phyloP scores from a whole-genome alignment of 2,797 vertebrate genomes.

The Hybognathus amarus region DNA sequence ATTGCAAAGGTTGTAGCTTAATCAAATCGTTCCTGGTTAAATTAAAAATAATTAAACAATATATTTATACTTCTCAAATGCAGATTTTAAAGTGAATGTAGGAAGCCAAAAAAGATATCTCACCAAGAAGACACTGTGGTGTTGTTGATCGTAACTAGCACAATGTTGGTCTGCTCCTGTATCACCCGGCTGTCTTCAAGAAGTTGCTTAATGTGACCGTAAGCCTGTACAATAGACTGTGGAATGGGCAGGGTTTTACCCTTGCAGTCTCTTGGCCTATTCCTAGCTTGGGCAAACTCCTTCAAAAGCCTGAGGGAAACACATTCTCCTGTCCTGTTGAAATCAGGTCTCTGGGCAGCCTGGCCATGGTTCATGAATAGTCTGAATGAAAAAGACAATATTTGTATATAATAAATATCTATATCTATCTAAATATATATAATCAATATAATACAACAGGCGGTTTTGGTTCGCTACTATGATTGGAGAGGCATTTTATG shows the following conservation, averaged over 20 bases:
- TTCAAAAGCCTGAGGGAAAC: slow-evolving; percentile 19
- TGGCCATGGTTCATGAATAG: slow-evolving; percentile 37
- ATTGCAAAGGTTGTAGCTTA: too few relatives aligned
- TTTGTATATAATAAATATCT: too few relatives aligned
- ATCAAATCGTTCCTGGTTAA: too few relatives aligned
- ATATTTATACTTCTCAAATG: background rate
- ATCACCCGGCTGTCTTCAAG: too few relatives aligned
- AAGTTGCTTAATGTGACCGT: too few relatives aligned
- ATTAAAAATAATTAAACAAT: too few relatives aligned
- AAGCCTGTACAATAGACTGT: background rate
- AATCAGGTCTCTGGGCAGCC: slow-evolving; percentile 31
- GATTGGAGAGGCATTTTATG: too few relatives aligned
- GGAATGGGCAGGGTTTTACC: slow-evolving; percentile 36
- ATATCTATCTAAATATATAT: too few relatives aligned
- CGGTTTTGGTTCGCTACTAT: too few relatives aligned
- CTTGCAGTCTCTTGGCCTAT: slow-evolving; percentile 41
- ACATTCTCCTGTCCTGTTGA: background rate
- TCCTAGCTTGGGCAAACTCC: slow-evolving; percentile 30
- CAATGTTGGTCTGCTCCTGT: slow-evolving; percentile 5
- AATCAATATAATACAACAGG: too few relatives aligned
- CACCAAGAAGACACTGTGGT: slow-evolving; percentile 42
- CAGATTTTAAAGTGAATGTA: slow-evolving; percentile 9
- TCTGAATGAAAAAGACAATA: background rate
- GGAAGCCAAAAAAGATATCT: slow-evolving; percentile 6
- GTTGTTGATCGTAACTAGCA: slow-evolving; percentile 34